These are phyloP conservation scores for Rhyacophila brunnea DNA, from an alignment of 1,140 invertebrate species.

Conservation along the genomic window DNA sequence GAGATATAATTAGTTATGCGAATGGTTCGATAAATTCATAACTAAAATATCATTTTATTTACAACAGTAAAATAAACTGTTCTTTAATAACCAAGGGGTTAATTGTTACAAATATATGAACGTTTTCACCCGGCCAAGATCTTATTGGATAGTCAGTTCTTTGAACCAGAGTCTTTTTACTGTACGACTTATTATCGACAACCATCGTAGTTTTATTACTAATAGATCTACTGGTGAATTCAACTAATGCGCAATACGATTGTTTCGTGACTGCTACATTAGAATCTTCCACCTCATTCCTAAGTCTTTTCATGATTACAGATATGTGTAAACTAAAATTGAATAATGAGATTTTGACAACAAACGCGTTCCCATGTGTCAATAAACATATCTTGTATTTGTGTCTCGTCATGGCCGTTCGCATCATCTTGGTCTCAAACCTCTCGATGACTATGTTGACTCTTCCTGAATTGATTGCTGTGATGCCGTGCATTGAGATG, in stretches of 20 bases:
- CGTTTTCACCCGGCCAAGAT: slow-evolving; percentile 43
- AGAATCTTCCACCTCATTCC: slow-evolving; percentile 41
- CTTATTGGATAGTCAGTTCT: slow-evolving; percentile 48
- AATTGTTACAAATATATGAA: slow-evolving; percentile 50
- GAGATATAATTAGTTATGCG: no score
- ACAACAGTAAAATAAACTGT: no score
- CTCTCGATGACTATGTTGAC: slow-evolving; percentile 52
- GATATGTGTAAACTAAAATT: slow-evolving; percentile 50
- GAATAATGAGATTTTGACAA: slow-evolving; percentile 51
- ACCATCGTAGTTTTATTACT: slow-evolving; percentile 47
- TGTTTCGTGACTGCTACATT: slow-evolving; percentile 47
- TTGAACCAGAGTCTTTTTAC: slow-evolving; percentile 50
- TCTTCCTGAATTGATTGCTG: slow-evolving; percentile 48
- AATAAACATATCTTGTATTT: slow-evolving; percentile 50
- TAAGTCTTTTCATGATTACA: slow-evolving; percentile 46
- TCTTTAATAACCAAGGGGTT: slow-evolving; percentile 9
- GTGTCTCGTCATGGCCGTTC: slow-evolving; percentile 46
- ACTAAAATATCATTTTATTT: no score
- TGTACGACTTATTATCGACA: slow-evolving; percentile 48
- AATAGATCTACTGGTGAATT: slow-evolving; percentile 49
- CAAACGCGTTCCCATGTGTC: slow-evolving; percentile 48
- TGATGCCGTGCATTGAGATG: slow-evolving; percentile 45
- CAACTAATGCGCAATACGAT: slow-evolving; percentile 47
- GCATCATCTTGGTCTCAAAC: slow-evolving; percentile 49
- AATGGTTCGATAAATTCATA: no score